Percentiles rank a stretch among this genome's conserved stretches.
Evolutionary conservation across 1,140 invertebrate genomes (phyloP).

Genomic region (Bombus balteatus): DNA sequence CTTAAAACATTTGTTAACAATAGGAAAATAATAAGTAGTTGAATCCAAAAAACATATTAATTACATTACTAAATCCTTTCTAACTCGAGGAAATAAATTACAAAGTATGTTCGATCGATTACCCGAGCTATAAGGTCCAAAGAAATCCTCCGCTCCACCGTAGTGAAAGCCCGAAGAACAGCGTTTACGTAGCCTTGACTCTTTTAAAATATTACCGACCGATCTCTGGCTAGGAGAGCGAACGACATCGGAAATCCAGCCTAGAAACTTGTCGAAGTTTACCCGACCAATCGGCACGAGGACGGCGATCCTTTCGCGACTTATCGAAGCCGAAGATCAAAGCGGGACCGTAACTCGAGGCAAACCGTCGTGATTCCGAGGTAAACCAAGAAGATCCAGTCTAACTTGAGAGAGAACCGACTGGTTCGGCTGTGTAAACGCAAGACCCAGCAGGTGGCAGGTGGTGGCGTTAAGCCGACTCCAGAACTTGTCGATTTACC

Average conservation of each 20-base stretch:
- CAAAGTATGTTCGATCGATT: not conserved
- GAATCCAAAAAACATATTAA: not conserved
- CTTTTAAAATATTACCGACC: conserved; percentile 31
- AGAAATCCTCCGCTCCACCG: rapidly evolving
- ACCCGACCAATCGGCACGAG: conserved; percentile 56
- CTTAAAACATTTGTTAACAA: not conserved
- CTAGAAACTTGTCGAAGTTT: conserved; percentile 62
- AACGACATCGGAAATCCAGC: conserved; percentile 44
- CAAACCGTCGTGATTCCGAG: conserved; percentile 69
- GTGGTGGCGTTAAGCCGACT: conserved; percentile 38
- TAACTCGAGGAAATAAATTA: not conserved
- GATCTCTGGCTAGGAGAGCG: conserved; percentile 6
- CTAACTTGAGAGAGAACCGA: conserved; percentile 39
- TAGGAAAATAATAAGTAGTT: not conserved
- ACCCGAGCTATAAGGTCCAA: not conserved
- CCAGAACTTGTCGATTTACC: conserved; percentile 53
- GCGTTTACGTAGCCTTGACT: not conserved
- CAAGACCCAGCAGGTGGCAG: conserved; percentile 53
- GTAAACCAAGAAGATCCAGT: conserved; percentile 67
- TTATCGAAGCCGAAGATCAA: conserved; percentile 71
- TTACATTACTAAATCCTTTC: not conserved
- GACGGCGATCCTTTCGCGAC: conserved; percentile 59
- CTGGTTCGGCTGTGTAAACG: conserved; percentile 53
- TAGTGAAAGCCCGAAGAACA: not conserved
- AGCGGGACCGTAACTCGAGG: conserved; percentile 62